These are phyloP conservation scores for Drosophila aff. DNA, from an alignment of 1,140 invertebrate species.

Conservation along the genomic window DNA sequence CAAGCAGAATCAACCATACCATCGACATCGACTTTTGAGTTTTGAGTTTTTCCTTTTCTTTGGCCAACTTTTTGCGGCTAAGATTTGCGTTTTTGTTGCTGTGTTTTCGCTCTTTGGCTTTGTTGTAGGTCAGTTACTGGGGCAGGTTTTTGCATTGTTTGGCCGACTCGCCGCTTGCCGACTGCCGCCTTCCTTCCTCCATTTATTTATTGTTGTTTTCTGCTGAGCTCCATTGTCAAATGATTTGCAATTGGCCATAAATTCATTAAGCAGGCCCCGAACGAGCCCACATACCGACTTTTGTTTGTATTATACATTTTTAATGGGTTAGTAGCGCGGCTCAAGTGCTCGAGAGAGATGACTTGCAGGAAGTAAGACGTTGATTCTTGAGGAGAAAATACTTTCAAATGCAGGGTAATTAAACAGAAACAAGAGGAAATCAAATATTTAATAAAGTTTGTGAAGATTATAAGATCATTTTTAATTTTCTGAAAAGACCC, in stretches of 20 bases:
- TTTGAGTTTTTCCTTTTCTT: conserved; percentile 47
- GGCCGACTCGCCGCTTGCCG: conserved; percentile 4
- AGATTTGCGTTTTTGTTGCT: conserved; percentile 49
- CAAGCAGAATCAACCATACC: conserved; percentile 26
- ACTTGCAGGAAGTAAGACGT: conserved; percentile 27
- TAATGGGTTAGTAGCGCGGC: conserved; percentile 49
- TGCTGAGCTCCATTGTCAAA: conserved; percentile 51
- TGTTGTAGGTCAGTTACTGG: conserved; percentile 73
- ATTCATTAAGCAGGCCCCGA: conserved; percentile 41
- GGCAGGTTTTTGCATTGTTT: conserved; percentile 61
- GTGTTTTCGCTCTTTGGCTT: conserved; percentile 44
- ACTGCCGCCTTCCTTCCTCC: conserved; percentile 26
- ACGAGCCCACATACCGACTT: conserved; percentile 33
- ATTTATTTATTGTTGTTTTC: conserved; percentile 36
- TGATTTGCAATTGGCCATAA: conserved; percentile 74
- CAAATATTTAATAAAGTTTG: neutral
- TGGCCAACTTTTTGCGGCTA: conserved; percentile 56
- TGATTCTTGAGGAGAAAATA: conserved; percentile 4
- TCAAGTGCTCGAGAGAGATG: conserved; percentile 15
- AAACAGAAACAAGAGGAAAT: neutral
- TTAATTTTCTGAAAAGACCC: neutral
- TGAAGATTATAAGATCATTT: no score
- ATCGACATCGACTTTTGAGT: conserved; percentile 49
- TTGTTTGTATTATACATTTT: conserved; percentile 38
- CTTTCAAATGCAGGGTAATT: neutral